These are phyloP conservation scores for Diaprepes abbreviatus DNA, from an alignment of 2,888 invertebrate species.

Conservation along the genomic window DNA sequence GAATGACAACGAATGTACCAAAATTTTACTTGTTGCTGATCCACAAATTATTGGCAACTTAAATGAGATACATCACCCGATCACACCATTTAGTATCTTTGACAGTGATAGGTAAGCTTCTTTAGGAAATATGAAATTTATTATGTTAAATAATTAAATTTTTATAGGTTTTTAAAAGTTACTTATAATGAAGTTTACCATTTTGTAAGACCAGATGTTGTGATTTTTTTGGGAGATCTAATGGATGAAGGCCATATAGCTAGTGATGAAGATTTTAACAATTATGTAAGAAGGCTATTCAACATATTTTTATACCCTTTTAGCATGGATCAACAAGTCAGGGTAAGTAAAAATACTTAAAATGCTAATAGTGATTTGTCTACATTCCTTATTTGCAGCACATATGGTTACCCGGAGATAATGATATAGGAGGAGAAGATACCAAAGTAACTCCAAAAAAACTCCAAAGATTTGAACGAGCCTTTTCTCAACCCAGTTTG, in stretches of 20 bases:
- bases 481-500: slow-evolving; percentile 80
- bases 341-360: slow-evolving; percentile 56
- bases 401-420: slow-evolving; percentile 94
- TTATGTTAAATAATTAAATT: slow-evolving; percentile 6
- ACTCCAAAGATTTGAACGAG: slow-evolving; percentile 78
- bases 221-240: slow-evolving; percentile 93
- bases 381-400: slow-evolving; percentile 68
- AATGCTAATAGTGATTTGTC: not conserved
- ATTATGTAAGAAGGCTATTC: slow-evolving; percentile 82
- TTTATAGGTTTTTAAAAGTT: slow-evolving; percentile 79
- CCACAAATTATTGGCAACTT: slow-evolving; percentile 92
- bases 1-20: slow-evolving; percentile 60
- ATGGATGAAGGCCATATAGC: slow-evolving; percentile 95
- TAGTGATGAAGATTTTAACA: slow-evolving; percentile 76
- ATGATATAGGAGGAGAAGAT: slow-evolving; percentile 96
- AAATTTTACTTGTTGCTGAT: slow-evolving; percentile 79
- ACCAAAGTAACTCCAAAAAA: slow-evolving; percentile 79
- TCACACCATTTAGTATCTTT: slow-evolving; percentile 82
- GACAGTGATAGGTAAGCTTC: slow-evolving; percentile 86
- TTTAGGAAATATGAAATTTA: not conserved
- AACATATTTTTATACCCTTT: slow-evolving; percentile 72
- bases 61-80: slow-evolving; percentile 76
- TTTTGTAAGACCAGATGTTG: slow-evolving; percentile 83
- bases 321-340: slow-evolving; percentile 59
- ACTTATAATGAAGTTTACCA: slow-evolving; percentile 82